phyloP scores from a whole-genome alignment of 1,140 invertebrate genomes.

The Apocrypta bakeri region DNA sequence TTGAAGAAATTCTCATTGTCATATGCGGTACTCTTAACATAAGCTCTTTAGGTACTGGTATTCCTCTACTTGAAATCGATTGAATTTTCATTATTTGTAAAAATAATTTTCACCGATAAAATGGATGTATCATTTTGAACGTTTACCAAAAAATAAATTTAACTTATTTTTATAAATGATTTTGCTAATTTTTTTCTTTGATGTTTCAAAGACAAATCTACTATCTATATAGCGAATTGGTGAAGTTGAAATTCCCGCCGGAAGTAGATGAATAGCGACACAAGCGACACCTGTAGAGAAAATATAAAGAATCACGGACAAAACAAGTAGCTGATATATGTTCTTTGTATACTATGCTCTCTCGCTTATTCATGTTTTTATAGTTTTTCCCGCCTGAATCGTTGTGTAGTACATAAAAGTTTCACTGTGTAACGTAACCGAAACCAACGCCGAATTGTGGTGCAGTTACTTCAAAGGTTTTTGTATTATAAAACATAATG shows the following conservation, averaged over 20 bases:
- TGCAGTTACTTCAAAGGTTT: background rate
- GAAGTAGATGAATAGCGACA: background rate
- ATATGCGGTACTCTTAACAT: background rate
- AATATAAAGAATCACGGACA: too few relatives aligned
- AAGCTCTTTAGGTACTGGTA: background rate
- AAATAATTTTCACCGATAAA: background rate
- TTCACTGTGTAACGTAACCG: background rate
- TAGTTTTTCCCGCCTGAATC: constrained; percentile 48
- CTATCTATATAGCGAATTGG: background rate
- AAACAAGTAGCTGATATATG: too few relatives aligned
- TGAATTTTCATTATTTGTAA: background rate
- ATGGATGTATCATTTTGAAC: background rate
- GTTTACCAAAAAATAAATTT: background rate
- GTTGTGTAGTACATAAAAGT: background rate
- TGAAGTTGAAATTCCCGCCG: background rate
- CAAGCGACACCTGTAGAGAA: too few relatives aligned
- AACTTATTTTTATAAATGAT: background rate
- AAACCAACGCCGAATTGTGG: background rate
- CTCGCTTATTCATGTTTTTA: constrained; percentile 12
- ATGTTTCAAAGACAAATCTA: too few relatives aligned
- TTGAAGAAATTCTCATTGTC: background rate
- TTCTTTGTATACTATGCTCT: too few relatives aligned
- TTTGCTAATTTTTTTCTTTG: background rate
- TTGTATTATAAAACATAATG: constrained; percentile 57
- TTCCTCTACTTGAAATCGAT: background rate